Evolutionary conservation across 2,888 invertebrate species (phyloP), one percentile per base, ranked within the genome.

Genomic region (Neocrepidodera transversa): DNA sequence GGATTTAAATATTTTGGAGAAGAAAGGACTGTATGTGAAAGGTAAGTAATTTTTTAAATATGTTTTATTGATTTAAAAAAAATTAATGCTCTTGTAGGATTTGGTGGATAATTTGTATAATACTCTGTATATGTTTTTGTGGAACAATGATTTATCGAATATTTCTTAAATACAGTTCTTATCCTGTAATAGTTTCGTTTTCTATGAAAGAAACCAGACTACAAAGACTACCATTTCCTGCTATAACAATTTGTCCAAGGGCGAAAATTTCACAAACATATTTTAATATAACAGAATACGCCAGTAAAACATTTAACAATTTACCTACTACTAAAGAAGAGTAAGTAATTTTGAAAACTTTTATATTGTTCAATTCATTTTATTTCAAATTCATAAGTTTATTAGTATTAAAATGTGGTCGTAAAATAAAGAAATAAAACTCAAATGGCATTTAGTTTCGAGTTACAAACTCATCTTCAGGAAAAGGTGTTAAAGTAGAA

Each of bases 181-280:
- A 85, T 69, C 89, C 89, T 0, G 88, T 90, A 0, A 87, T 90
- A 66, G 88, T 90, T 2, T 88, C 87, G 68, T 89, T 89, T 71
- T 88, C 88, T 0, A 88, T 88, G 72, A 86, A 85, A 52, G 85
- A 88, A 0, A 88, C 87, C n/a, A 84, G 85, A 4, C 83, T 86
- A 53, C 85, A 85, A 83, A 81, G 85, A 79, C 83, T 86, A 17
- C 76, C 78, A 4, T 79, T 78, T 68, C 78, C 78, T 6, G 76
- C 77, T 3, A 73, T 79, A 1, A 79, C 78, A 2, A 76, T 89
- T 16, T 89, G 89, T 68, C 83, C 86, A 2, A 88, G 88, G 76
- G 87, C 86, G 0, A 88, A 88, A 72, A 80, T 86, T 0, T 80
- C 82, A 63, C 84, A 85, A 69, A 78, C 79, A 0, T 76, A 81